Evolutionary conservation across 2,888 invertebrate species (phyloP).

Genomic region (Hybos culiciformis): DNA sequence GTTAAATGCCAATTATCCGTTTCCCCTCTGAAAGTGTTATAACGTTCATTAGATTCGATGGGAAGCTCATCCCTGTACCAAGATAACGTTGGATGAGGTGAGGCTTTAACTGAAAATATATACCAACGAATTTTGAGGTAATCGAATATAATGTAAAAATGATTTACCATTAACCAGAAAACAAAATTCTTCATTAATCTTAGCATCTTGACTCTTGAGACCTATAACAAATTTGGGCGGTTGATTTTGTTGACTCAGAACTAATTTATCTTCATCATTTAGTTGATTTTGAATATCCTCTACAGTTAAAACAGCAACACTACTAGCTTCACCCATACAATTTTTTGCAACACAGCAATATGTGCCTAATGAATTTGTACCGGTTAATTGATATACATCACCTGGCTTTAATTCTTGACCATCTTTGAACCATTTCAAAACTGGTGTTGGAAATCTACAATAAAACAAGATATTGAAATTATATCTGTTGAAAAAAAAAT

Average conservation of each 20-base stretch:
- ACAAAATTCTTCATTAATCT: conserved; percentile 67
- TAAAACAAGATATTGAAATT: too few relatives aligned
- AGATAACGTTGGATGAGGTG: conserved; percentile 63
- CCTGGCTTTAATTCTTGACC: conserved; percentile 83
- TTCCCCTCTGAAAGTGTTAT: conserved; percentile 52
- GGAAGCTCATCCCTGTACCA: conserved; percentile 84
- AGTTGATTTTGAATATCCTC: conserved; percentile 84
- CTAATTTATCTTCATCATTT: conserved; percentile 67
- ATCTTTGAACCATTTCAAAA: conserved; percentile 83
- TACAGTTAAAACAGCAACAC: conserved; percentile 73
- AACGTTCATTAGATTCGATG: conserved; percentile 54
- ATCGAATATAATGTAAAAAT: conserved; percentile 1
- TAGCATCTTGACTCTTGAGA: conserved; percentile 67
- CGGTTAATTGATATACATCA: conserved; percentile 82
- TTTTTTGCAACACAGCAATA: conserved; percentile 82
- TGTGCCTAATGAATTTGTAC: conserved; percentile 76
- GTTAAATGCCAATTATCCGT: conserved; percentile 60
- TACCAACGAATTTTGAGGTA: too few relatives aligned
- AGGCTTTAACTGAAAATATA: conserved; percentile 49
- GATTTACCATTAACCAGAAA: conserved; percentile 64
- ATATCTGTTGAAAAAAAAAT: too few relatives aligned
- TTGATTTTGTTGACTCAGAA: conserved; percentile 51
- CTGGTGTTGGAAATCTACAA: conserved; percentile 77
- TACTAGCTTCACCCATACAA: conserved; percentile 81
- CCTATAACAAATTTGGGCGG: conserved; percentile 74